Percentiles rank a stretch among this genome's conserved stretches.
Conservation (phyloP, 1,140 invertebrate species). For the Pogonomyrmex californicus region DNA sequence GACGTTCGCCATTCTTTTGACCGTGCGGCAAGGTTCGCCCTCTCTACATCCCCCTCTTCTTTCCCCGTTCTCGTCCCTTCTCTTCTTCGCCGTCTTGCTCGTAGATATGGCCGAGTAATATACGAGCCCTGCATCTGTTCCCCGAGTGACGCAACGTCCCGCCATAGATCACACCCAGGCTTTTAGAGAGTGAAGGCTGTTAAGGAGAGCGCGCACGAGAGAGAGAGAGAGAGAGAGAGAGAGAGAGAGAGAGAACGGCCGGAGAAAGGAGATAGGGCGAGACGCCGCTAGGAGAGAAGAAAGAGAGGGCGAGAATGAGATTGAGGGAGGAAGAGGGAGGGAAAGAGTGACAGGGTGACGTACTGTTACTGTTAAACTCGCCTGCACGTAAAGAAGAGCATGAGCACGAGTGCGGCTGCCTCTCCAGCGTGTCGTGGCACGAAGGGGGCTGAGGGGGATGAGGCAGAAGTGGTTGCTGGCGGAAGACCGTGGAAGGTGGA, state of each 20-base stretch:
- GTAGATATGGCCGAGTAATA: slow-evolving; percentile 86
- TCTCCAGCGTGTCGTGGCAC: slow-evolving; percentile 63
- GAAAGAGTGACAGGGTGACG: slow-evolving; percentile 79
- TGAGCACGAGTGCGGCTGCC: slow-evolving; percentile 71
- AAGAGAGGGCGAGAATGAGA: slow-evolving; percentile 54
- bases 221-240: no score
- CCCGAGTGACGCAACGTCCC: slow-evolving; percentile 87
- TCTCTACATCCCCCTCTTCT: slow-evolving; percentile 63
- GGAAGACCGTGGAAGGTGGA: slow-evolving; percentile 67
- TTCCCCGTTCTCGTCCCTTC: slow-evolving; percentile 52
- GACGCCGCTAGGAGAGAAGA: slow-evolving; percentile 38
- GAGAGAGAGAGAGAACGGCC: slow-evolving; percentile 73
- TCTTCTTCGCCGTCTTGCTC: slow-evolving; percentile 70
- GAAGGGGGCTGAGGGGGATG: slow-evolving; percentile 44
- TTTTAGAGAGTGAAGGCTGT: slow-evolving; percentile 86
- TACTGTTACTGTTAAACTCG: slow-evolving; percentile 85
- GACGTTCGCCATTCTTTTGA: slow-evolving; percentile 84
- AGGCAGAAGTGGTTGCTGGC: slow-evolving; percentile 66
- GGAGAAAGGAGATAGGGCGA: slow-evolving; percentile 47
- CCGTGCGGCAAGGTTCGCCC: slow-evolving; percentile 61
- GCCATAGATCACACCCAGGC: slow-evolving; percentile 86
- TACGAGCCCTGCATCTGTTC: slow-evolving; percentile 87
- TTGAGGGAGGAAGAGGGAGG: slow-evolving; percentile 54
- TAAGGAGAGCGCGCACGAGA: slow-evolving; percentile 83
- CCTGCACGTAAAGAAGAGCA: slow-evolving; percentile 77